Percentiles rank a stretch among this genome's conserved stretches.
Conservation (phyloP, 2,797 vertebrate species). For the Pyrocephalus nanus region DNA sequence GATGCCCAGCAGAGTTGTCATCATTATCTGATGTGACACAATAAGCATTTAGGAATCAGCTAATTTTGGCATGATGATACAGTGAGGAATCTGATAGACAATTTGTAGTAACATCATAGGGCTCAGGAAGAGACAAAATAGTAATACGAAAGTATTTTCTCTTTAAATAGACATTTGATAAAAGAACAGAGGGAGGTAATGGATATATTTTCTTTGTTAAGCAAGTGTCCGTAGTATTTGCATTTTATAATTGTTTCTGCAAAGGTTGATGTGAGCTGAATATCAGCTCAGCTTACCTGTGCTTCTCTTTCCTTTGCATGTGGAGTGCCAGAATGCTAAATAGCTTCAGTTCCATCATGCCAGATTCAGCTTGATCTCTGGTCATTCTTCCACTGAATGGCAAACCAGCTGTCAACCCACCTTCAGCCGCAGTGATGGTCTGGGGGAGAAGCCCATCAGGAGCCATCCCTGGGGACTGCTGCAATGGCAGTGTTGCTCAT, state of each 20-base stretch:
- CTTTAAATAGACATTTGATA: conserved; percentile 38
- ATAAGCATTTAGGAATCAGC: background rate
- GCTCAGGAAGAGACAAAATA: background rate
- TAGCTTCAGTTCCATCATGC: background rate
- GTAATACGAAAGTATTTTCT: background rate
- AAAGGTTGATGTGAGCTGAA: conserved; percentile 44
- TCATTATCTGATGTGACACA: conserved; percentile 22
- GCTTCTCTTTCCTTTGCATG: background rate
- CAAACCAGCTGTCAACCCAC: background rate
- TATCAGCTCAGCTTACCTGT: background rate
- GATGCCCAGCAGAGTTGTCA: conserved; percentile 13
- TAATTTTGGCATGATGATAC: background rate
- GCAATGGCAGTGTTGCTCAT: background rate
- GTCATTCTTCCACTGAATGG: background rate
- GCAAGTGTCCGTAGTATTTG: conserved; percentile 26
- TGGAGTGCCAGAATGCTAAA: conserved; percentile 36
- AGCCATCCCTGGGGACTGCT: background rate
- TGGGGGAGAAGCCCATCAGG: background rate
- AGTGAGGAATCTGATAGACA: background rate
- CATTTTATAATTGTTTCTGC: conserved; percentile 61
- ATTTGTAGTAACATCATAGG: background rate
- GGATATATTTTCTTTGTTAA: conserved; percentile 47
- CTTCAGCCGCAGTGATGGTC: background rate
- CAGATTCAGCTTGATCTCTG: background rate
- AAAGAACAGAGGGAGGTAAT: conserved; percentile 24